A percentile compares a stretch with the other conserved stretches of the same genome.
Evolutionary conservation across 2,113 vertebrate species (phyloP).

Genomic region (Arenaria interpres): DNA sequence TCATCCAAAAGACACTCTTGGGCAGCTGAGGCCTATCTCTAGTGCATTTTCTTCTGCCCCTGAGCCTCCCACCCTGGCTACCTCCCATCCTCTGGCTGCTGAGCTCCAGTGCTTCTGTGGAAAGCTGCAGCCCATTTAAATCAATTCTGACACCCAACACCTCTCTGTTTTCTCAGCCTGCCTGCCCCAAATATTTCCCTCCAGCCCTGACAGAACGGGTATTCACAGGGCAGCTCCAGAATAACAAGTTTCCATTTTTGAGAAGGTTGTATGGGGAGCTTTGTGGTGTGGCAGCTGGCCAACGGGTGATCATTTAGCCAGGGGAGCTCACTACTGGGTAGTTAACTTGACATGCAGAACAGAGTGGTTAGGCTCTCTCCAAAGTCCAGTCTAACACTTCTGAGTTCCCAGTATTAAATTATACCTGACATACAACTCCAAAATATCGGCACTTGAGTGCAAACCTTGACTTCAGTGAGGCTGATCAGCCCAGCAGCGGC

Average conservation of each 20-base stretch:
- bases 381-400: constrained; percentile 44
- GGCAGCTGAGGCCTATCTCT: background rate
- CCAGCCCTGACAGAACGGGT: constrained; percentile 69
- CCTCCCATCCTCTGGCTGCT: background rate
- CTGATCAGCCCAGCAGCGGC: constrained; percentile 54
- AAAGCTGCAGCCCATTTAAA: constrained; percentile 69
- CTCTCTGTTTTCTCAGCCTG: constrained; percentile 73
- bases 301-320: constrained; percentile 58
- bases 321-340: constrained; percentile 48
- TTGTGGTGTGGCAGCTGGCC: constrained; percentile 78
- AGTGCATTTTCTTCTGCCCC: background rate
- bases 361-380: constrained; percentile 47
- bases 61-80: background rate
- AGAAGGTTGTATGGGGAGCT: constrained; percentile 54
- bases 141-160: constrained; percentile 73
- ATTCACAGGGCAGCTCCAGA: constrained; percentile 62
- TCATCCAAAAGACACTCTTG: background rate
- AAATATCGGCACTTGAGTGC: constrained; percentile 33
- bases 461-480: constrained; percentile 57
- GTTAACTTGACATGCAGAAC: constrained; percentile 68
- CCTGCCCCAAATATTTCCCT: constrained; percentile 71
- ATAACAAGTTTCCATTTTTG: constrained; percentile 77
- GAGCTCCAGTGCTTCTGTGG: background rate
- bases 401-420: constrained; percentile 64
- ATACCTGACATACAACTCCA: constrained; percentile 61